These are phyloP conservation scores for Anthonomus grandis DNA, from an alignment of 1,140 invertebrate species.

Conservation along the genomic window DNA sequence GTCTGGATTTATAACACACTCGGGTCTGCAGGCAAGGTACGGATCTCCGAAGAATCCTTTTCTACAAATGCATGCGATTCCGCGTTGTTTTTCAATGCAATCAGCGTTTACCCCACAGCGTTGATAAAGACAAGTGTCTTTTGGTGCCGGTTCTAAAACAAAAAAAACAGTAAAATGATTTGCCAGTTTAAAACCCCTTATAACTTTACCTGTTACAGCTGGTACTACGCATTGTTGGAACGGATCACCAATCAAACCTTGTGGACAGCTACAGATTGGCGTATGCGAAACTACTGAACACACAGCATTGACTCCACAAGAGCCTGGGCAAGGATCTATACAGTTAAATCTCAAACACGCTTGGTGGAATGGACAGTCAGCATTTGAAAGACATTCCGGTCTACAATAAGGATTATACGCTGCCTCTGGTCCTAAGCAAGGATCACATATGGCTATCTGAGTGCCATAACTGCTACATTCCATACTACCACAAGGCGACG, in stretches of 20 bases:
- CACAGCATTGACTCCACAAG: slow-evolving; percentile 74
- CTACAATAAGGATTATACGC: slow-evolving; percentile 67
- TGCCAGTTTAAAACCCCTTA: background rate
- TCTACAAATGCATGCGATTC: slow-evolving; percentile 62
- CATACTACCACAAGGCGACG: slow-evolving; percentile 73
- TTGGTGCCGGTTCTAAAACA: slow-evolving; percentile 47
- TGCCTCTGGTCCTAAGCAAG: slow-evolving; percentile 65
- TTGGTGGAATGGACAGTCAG: slow-evolving; percentile 73
- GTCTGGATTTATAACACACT: slow-evolving; percentile 77
- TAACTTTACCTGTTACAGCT: slow-evolving; percentile 36
- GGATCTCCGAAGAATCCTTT: slow-evolving; percentile 70
- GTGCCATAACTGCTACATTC: slow-evolving; percentile 66
- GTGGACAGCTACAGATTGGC: slow-evolving; percentile 71
- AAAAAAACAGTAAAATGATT: slow-evolving; percentile 10
- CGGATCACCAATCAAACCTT: slow-evolving; percentile 74
- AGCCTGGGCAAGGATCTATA: slow-evolving; percentile 75
- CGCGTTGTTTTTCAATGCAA: slow-evolving; percentile 59
- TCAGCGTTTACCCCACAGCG: slow-evolving; percentile 74
- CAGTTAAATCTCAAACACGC: slow-evolving; percentile 75
- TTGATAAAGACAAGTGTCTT: slow-evolving; percentile 60
- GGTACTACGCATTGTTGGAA: slow-evolving; percentile 69
- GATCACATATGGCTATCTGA: slow-evolving; percentile 74
- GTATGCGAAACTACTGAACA: slow-evolving; percentile 73
- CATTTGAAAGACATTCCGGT: slow-evolving; percentile 72
- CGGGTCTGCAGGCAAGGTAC: slow-evolving; percentile 68